A percentile compares a stretch with the other conserved stretches of the same genome.
These are phyloP conservation scores for Actinia equina DNA, from an alignment of 64 coral and sea anemone species.

Conservation along the genomic window DNA sequence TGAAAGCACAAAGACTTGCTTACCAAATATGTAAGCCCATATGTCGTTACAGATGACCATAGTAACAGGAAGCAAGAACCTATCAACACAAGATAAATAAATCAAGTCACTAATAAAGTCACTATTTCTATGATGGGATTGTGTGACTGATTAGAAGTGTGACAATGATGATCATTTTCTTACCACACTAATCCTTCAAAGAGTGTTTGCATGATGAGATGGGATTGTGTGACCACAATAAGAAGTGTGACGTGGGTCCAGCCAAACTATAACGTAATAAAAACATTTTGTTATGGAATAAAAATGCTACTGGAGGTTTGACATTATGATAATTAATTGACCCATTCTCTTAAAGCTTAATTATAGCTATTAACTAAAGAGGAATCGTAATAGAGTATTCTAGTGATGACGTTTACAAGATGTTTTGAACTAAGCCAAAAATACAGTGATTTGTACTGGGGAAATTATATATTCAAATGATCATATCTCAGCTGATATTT, in stretches of 20 bases:
- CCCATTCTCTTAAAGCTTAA: too few relatives aligned
- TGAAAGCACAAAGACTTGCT: neutral
- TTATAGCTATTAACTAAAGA: too few relatives aligned
- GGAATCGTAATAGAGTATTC: too few relatives aligned
- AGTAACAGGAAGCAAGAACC: constrained; percentile 89
- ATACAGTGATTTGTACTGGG: too few relatives aligned
- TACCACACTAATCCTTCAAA: constrained; percentile 98
- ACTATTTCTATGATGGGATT: too few relatives aligned
- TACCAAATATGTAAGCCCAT: constrained; percentile 90
- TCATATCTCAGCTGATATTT: too few relatives aligned
- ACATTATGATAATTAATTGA: too few relatives aligned
- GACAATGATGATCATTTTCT: neutral
- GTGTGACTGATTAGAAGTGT: too few relatives aligned
- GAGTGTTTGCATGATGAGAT: constrained; percentile 92
- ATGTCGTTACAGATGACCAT: constrained; percentile 99
- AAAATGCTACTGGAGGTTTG: neutral
- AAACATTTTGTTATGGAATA: neutral
- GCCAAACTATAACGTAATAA: constrained; percentile 58
- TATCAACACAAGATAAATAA: constrained; percentile 4
- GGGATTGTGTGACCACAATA: constrained; percentile 95
- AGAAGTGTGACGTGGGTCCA: constrained; percentile 96
- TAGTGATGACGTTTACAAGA: too few relatives aligned
- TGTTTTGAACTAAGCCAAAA: neutral
- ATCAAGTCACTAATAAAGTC: too few relatives aligned
- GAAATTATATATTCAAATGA: too few relatives aligned